phyloP scores from a whole-genome alignment of 2,113 vertebrate genomes.

The Ahaetulla prasina region DNA sequence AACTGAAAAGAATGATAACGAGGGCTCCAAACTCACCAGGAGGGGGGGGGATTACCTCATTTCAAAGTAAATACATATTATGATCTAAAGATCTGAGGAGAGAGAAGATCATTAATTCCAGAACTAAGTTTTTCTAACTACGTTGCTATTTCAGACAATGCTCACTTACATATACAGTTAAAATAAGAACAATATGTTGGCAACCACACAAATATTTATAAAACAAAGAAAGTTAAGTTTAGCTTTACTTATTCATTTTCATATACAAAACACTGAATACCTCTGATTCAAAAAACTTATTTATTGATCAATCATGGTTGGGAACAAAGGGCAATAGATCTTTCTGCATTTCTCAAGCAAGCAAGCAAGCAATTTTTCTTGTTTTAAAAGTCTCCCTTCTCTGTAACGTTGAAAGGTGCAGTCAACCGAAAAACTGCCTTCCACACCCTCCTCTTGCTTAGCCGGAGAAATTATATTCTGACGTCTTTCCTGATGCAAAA shows the following conservation, averaged over 20 bases:
- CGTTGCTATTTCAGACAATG: background rate
- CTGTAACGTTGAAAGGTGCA: slow-evolving; percentile 1
- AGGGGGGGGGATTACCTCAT: background rate
- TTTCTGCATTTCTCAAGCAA: slow-evolving; percentile 10
- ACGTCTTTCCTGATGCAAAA: slow-evolving; percentile 47
- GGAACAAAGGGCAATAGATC: background rate
- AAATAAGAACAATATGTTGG: background rate
- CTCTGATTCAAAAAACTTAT: background rate
- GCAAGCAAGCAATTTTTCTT: background rate
- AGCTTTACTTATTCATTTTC: background rate
- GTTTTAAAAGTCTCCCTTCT: slow-evolving; percentile 27
- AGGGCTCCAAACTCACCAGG: background rate
- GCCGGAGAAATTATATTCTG: slow-evolving; percentile 46
- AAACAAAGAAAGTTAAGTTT: background rate
- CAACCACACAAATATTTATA: background rate
- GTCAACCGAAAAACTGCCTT: slow-evolving; percentile 31
- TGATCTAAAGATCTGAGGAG: background rate
- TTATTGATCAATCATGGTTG: background rate
- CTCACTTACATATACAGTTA: background rate
- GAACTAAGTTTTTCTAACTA: background rate
- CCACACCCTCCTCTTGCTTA: slow-evolving; percentile 26
- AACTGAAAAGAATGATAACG: background rate
- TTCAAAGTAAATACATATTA: background rate
- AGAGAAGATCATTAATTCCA: background rate
- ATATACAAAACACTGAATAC: no score